Evolutionary conservation across 1,140 invertebrate species (phyloP).

Genomic region (Globodera rostochiensis): DNA sequence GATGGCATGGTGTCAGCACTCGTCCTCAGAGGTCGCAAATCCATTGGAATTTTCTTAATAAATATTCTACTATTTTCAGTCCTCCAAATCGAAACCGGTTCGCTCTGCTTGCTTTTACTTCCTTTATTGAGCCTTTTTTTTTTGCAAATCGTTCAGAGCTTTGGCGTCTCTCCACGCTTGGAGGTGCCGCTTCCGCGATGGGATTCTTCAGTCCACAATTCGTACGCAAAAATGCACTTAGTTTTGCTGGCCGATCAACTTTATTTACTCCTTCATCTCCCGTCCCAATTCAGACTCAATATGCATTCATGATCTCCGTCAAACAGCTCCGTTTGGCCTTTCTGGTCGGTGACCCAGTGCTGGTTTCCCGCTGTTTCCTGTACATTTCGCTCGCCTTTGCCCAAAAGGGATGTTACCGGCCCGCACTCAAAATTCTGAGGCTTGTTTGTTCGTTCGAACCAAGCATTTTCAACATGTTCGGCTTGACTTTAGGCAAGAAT

Average conservation of each 20-base stretch:
- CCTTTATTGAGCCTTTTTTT: neutral
- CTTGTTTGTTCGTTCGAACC: neutral
- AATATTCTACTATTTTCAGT: slow-evolving; percentile 23
- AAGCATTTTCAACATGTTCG: neutral
- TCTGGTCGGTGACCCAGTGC: slow-evolving; percentile 27
- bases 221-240: slow-evolving; percentile 6
- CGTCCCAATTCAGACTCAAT: slow-evolving; percentile 31
- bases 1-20: slow-evolving; percentile 1
- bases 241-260: neutral
- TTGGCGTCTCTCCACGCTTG: slow-evolving; percentile 22
- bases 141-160: neutral
- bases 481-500: slow-evolving; percentile 11
- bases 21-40: neutral
- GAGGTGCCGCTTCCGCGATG: slow-evolving; percentile 40
- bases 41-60: neutral
- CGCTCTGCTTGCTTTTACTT: neutral
- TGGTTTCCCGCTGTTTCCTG: slow-evolving; percentile 25
- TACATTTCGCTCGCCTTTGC: slow-evolving; percentile 36
- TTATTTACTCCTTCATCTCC: neutral
- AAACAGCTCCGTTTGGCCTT: slow-evolving; percentile 24
- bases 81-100: slow-evolving; percentile 22
- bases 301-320: slow-evolving; percentile 25
- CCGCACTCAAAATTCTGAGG: slow-evolving; percentile 31
- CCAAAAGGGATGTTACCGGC: slow-evolving; percentile 24
- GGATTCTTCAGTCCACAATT: slow-evolving; percentile 32